These are phyloP conservation scores for Ginglymostoma cirratum DNA, from an alignment of 2,113 vertebrate species.

Conservation along the genomic window DNA sequence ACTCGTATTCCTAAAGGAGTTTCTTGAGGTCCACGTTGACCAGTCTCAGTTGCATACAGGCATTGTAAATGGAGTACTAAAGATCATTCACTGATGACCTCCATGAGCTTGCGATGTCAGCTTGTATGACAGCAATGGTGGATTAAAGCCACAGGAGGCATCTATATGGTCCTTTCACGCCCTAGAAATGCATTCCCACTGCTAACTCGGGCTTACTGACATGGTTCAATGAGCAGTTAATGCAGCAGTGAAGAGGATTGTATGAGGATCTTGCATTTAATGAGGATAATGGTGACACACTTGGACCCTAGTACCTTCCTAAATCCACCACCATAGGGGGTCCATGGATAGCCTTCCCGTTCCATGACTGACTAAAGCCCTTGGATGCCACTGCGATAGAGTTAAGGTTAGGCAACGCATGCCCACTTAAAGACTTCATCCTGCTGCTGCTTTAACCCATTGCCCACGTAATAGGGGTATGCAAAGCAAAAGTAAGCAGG, in stretches of 20 bases:
- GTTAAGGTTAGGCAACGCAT: no score
- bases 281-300: no score
- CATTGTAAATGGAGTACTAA: neutral
- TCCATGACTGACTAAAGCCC: no score
- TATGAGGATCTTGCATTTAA: neutral
- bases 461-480: no score
- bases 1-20: neutral
- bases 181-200: neutral
- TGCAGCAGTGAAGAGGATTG: neutral
- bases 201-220: neutral
- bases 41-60: neutral
- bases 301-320: no score
- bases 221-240: neutral
- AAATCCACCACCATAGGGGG: no score
- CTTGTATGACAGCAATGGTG: neutral
- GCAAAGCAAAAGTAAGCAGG: no score
- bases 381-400: no score
- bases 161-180: neutral
- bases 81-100: neutral
- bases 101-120: neutral
- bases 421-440: no score
- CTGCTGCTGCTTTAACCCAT: no score
- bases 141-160: neutral
- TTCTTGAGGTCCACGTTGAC: neutral
- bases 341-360: no score